phyloP scores from a whole-genome alignment of 1,140 invertebrate genomes.

The Tyrophagus putrescentiae region DNA sequence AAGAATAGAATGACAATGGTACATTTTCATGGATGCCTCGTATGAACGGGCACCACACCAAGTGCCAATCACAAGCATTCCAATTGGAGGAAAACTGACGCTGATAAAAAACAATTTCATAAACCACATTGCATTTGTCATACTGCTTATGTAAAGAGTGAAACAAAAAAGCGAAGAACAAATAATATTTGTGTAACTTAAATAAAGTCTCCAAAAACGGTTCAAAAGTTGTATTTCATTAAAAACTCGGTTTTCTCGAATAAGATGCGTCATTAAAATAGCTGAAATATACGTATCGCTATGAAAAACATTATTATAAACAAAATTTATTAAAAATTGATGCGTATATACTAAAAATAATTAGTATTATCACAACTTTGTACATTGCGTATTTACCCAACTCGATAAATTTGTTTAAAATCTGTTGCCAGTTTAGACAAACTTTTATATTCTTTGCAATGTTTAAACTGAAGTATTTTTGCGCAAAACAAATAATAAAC shows the following conservation, averaged over 20 bases:
- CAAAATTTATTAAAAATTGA: too few relatives aligned
- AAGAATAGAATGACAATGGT: not conserved
- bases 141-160: not conserved
- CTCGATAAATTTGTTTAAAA: too few relatives aligned
- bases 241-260: not conserved
- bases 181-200: not conserved
- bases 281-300: too few relatives aligned
- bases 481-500: not conserved
- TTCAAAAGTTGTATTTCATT: not conserved
- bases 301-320: too few relatives aligned
- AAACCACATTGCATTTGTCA: slow-evolving; percentile 3
- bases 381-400: too few relatives aligned
- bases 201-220: not conserved
- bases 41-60: not conserved
- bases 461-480: too few relatives aligned
- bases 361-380: too few relatives aligned
- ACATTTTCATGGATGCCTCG: not conserved
- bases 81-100: not conserved
- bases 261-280: too few relatives aligned
- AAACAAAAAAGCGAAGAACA: not conserved
- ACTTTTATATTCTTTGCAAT: too few relatives aligned
- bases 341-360: too few relatives aligned
- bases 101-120: slow-evolving; percentile 4
- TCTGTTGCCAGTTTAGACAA: too few relatives aligned
- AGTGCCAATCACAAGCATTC: not conserved